Evolutionary conservation across 2,113 vertebrate species (phyloP).

Genomic region (Petrocephalus microphthalmus): DNA sequence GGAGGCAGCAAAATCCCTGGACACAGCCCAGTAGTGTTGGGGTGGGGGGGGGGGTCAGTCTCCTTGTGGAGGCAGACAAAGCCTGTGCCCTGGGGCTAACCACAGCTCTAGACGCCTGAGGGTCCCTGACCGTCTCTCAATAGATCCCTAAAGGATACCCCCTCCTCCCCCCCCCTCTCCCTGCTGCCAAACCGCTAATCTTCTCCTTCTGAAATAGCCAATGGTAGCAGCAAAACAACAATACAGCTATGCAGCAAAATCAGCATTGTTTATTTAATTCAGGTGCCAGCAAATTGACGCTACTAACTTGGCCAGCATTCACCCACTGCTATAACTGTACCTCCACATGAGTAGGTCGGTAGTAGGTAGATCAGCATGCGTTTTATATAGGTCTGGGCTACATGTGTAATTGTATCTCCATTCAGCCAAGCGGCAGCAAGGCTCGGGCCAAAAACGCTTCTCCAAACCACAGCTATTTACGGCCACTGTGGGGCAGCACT

Average conservation of each 20-base stretch:
- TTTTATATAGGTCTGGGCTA: neutral
- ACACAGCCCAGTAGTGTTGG: neutral
- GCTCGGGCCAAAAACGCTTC: neutral
- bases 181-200: neutral
- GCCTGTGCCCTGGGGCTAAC: neutral
- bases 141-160: neutral
- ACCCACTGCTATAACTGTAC: neutral
- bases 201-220: neutral
- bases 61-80: constrained; percentile 12
- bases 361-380: neutral
- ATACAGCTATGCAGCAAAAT: neutral
- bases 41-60: too few species aligned
- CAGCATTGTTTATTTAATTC: neutral
- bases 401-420: neutral
- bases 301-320: neutral
- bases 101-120: neutral
- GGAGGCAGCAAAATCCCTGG: neutral
- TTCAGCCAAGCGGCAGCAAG: neutral
- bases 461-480: constrained; percentile 3
- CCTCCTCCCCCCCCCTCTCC: too few species aligned
- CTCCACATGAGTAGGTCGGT: neutral
- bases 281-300: neutral
- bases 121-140: neutral
- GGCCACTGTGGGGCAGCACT: neutral
- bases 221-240: neutral